Conservation (phyloP, 92 coral and sea anemone species). For the Actinernus sp. region DNA sequence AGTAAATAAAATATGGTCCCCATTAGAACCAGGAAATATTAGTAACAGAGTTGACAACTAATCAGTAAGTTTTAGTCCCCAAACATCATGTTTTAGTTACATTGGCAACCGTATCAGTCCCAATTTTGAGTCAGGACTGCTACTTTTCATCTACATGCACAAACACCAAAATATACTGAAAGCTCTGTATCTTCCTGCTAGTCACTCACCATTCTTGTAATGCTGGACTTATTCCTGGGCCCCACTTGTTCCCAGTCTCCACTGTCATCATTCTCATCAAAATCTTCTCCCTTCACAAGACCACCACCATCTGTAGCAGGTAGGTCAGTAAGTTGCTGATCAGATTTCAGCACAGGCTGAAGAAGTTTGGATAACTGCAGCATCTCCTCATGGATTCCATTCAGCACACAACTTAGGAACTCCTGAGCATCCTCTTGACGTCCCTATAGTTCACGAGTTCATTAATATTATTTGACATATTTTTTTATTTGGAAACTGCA, state of each 20-base stretch:
- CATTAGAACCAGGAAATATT: too few species aligned
- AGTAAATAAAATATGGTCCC: too few species aligned
- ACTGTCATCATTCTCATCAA: conserved; percentile 57
- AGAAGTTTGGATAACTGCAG: conserved; percentile 58
- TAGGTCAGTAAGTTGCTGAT: conserved; percentile 14
- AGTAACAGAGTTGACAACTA: too few species aligned
- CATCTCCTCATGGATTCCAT: conserved; percentile 97
- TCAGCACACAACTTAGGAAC: conserved; percentile 92
- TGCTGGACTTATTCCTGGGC: conserved; percentile 92
- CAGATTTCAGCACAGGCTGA: conserved; percentile 38
- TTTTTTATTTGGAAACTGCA: too few species aligned
- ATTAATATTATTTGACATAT: background rate
- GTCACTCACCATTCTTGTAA: conserved; percentile 86
- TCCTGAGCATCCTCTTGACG: conserved; percentile 99
- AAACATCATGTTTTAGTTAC: too few species aligned
- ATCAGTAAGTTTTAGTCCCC: too few species aligned
- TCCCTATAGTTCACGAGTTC: conserved; percentile 81
- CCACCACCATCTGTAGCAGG: conserved; percentile 8
- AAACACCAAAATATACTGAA: too few species aligned
- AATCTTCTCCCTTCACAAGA: conserved; percentile 12
- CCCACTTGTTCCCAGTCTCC: conserved; percentile 99
- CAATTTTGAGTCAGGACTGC: too few species aligned
- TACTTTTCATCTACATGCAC: too few species aligned
- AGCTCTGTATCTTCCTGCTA: too few species aligned
- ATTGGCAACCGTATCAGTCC: too few species aligned